These are phyloP conservation scores for Phortica magna DNA, from an alignment of 2,888 invertebrate genomes.

Conservation along the genomic window DNA sequence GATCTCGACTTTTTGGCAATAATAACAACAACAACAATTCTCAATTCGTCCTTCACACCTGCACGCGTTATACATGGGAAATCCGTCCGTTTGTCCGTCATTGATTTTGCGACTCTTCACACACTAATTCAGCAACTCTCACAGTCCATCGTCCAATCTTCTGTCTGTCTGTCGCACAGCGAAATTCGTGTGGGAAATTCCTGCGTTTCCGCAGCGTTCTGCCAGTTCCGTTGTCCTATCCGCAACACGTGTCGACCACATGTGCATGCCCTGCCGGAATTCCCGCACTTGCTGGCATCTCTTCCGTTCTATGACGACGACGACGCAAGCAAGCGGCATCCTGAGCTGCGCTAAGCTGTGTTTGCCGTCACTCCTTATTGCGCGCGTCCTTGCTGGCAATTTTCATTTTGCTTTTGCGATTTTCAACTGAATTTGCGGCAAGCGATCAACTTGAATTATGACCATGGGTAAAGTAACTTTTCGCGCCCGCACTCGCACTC, in stretches of 20 bases:
- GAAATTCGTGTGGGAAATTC: slow-evolving; percentile 56
- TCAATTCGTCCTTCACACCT: slow-evolving; percentile 9
- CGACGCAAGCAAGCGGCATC: slow-evolving; percentile 23
- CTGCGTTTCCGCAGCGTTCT: slow-evolving; percentile 42
- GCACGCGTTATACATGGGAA: neutral
- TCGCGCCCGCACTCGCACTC: too few species aligned
- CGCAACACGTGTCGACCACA: slow-evolving; percentile 63
- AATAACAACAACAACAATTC: slow-evolving; percentile 7
- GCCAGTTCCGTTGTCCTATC: slow-evolving; percentile 13
- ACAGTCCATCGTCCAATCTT: neutral
- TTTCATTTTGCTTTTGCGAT: neutral
- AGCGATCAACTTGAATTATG: neutral
- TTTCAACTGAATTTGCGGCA: slow-evolving; percentile 8
- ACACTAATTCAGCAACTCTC: neutral
- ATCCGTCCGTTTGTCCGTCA: neutral
- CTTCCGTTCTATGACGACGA: too few species aligned
- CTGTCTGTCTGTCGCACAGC: neutral
- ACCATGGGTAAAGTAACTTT: neutral
- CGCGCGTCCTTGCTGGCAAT: neutral
- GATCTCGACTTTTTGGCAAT: neutral
- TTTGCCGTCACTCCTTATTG: slow-evolving; percentile 46
- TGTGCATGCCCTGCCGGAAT: slow-evolving; percentile 56
- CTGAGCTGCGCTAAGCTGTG: slow-evolving; percentile 41
- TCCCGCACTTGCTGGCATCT: slow-evolving; percentile 54
- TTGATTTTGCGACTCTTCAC: neutral